Evolutionary conservation across 2,888 invertebrate genomes (phyloP), one percentile per base, ranked within the genome.

Genomic region (Chirona hameri): DNA sequence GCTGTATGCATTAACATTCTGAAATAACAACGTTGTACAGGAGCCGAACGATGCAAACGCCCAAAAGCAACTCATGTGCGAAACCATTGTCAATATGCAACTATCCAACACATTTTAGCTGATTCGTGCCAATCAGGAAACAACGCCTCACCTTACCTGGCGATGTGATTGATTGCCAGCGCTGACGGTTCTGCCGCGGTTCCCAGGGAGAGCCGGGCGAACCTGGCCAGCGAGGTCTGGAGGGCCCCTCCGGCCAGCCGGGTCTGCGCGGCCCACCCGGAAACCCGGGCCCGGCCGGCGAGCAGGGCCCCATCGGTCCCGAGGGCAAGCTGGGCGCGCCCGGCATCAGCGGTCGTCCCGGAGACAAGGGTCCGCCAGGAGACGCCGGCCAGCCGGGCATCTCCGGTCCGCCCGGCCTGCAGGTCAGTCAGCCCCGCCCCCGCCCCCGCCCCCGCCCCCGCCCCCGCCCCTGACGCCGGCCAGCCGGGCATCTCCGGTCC

Each of bases 331-430:
- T 91, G 82, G 94, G 94, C 4, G 91, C 91, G 65, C 91, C 92
- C 0, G 94, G 94, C 80, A 91, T 94, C 84, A 87, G 92, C 5
- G 94, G 94, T 60, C 89, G 94, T 84, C 90, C 92, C 31, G 95
- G 94, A 39, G 94, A 94, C 86, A 94, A 94, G 86, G 94, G 94
- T 82, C 93, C 93, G 0, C 88, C 90, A 27, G 93, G 93, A 82
- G 88, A 90, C 82, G 88, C 91, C 12, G 94, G 94, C 7, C 88
- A 89, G 82, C 89, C 91, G 21, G 94, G 94, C 82, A 87, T 90
- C 46, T 87, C 91, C 21, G 94, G 94, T 84, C 89, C 91, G 24
- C 92, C 93, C 82, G 94, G 94, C 85, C 88, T 92, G 85, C 92
- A 92, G 85, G 94, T 93, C n/a, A 60, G 60, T n/a, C 18, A 7